These are phyloP conservation scores for Tenrec ecaudatus DNA, from an alignment of 2,113 vertebrate genomes.

Conservation along the genomic window DNA sequence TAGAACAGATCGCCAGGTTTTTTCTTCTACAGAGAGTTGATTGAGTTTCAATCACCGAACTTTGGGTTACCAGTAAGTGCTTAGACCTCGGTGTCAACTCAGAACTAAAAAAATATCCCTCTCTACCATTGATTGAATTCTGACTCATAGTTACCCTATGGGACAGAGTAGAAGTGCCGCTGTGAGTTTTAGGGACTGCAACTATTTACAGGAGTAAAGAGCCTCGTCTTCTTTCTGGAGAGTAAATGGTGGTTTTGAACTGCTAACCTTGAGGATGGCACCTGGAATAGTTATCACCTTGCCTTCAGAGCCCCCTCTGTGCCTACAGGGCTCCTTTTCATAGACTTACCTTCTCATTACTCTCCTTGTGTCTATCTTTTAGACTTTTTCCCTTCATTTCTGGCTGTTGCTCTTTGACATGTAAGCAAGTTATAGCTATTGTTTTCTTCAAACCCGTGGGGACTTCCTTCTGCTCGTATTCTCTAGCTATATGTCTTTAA, in stretches of 20 bases:
- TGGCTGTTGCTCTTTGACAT: neutral
- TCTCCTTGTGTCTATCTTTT: neutral
- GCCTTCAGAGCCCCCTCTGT: neutral
- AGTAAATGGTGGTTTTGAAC: too few species aligned
- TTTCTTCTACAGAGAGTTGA: neutral
- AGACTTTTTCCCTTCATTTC: neutral
- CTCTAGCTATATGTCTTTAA: neutral
- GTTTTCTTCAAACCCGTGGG: neutral
- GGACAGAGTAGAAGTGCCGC: too few species aligned
- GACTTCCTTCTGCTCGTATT: neutral
- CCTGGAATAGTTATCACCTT: too few species aligned
- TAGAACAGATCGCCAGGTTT: neutral
- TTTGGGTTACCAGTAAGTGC: neutral
- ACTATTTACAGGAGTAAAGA: too few species aligned
- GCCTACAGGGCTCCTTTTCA: neutral
- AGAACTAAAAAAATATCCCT: too few species aligned
- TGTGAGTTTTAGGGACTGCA: too few species aligned
- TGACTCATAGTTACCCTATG: too few species aligned
- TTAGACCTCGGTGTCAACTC: neutral
- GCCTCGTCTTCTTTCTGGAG: too few species aligned
- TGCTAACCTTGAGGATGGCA: too few species aligned
- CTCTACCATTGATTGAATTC: too few species aligned
- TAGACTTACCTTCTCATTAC: neutral
- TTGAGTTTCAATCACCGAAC: neutral
- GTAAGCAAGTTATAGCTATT: neutral